These are phyloP conservation scores for Drosophila crucigera DNA, from an alignment of 2,888 invertebrate genomes.

Conservation along the genomic window DNA sequence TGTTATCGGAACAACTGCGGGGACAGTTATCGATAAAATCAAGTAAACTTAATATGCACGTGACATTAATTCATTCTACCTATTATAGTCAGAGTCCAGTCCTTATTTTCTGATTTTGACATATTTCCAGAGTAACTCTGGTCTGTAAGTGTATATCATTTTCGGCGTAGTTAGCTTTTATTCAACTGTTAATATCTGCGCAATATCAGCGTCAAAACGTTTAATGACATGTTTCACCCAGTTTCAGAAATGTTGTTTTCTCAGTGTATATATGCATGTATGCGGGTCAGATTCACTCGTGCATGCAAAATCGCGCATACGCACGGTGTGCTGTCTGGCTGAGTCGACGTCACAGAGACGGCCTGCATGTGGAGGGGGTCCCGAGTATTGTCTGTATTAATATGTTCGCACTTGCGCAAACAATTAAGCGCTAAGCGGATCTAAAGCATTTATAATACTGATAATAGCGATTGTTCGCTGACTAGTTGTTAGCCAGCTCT, in stretches of 20 bases:
- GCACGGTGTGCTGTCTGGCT: slow-evolving; percentile 46
- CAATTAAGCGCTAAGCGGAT: slow-evolving; percentile 66
- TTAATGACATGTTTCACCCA: not conserved
- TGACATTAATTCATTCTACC: not conserved
- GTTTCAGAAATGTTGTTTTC: not conserved
- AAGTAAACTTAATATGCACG: not conserved
- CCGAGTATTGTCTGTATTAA: slow-evolving; percentile 26
- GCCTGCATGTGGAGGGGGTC: slow-evolving; percentile 14
- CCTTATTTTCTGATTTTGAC: not conserved
- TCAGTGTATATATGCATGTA: slow-evolving; percentile 16
- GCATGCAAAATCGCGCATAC: slow-evolving; percentile 70
- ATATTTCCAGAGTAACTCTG: not conserved
- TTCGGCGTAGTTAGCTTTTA: not conserved
- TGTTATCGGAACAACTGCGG: not conserved
- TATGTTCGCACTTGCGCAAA: slow-evolving; percentile 36
- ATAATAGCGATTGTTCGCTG: not conserved
- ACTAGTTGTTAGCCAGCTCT: not conserved
- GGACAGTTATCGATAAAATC: not conserved
- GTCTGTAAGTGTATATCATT: not conserved
- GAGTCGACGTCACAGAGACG: slow-evolving; percentile 20
- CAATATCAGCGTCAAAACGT: not conserved
- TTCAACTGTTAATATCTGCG: not conserved
- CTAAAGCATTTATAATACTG: slow-evolving; percentile 27
- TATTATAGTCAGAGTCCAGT: not conserved
- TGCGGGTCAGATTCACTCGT: slow-evolving; percentile 54